Evolutionary conservation across 1,140 invertebrate genomes (phyloP).

Genomic region (Harpegnathos saltator): DNA sequence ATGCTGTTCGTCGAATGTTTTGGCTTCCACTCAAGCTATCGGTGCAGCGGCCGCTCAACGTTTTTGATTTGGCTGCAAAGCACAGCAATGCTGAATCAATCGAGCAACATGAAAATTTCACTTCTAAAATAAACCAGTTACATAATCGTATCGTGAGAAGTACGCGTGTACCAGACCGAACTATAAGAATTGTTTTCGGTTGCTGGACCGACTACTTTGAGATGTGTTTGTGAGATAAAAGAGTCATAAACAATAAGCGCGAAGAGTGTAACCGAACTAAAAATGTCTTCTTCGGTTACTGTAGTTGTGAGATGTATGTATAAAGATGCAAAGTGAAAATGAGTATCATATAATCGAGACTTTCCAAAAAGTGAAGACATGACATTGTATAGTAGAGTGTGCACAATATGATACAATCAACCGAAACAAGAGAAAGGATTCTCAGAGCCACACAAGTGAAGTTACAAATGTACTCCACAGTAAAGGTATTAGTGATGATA

Average conservation of each 20-base stretch:
- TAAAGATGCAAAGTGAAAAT: background rate
- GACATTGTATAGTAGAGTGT: conserved; percentile 41
- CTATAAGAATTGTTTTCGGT: conserved; percentile 73
- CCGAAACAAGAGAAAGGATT: background rate
- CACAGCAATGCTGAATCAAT: conserved; percentile 42
- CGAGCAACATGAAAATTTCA: background rate
- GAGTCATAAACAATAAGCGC: conserved; percentile 17
- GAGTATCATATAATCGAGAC: background rate
- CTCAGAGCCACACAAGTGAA: background rate
- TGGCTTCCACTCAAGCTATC: conserved; percentile 84
- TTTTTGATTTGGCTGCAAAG: conserved; percentile 88
- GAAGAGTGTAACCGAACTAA: conserved; percentile 70
- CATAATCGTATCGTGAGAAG: background rate
- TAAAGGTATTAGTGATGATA: background rate
- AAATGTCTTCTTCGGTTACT: conserved; percentile 67
- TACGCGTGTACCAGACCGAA: conserved; percentile 66
- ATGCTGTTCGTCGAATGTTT: conserved; percentile 91
- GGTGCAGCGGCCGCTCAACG: conserved; percentile 85
- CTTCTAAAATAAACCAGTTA: background rate
- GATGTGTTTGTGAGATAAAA: background rate
- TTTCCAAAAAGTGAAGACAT: conserved; percentile 15
- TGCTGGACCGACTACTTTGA: conserved; percentile 60
- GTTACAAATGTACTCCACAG: background rate
- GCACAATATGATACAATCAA: background rate
- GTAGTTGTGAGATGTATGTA: conserved; percentile 6